phyloP scores from a whole-genome alignment of 2,113 vertebrate genomes.

The Pontoporia blainvillei region DNA sequence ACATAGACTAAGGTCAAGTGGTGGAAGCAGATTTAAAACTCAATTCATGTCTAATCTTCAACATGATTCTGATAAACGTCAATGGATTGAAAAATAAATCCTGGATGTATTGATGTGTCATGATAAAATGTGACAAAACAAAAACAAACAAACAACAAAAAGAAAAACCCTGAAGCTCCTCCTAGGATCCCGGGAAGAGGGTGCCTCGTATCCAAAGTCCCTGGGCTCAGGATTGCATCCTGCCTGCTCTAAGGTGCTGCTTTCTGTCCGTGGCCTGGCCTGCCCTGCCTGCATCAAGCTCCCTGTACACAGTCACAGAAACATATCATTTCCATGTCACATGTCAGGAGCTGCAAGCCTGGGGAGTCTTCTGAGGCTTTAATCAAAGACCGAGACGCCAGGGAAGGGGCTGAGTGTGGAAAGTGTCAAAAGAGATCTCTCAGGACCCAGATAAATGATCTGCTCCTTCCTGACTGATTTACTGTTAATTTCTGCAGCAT shows the following conservation, averaged over 20 bases:
- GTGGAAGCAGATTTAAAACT: neutral
- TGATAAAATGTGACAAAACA: neutral
- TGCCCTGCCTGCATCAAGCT: fast-evolving
- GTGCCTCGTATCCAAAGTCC: fast-evolving
- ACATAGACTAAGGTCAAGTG: neutral
- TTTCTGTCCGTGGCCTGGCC: fast-evolving
- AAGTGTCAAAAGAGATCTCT: neutral
- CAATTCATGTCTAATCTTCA: neutral
- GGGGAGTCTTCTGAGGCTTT: neutral
- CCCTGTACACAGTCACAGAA: fast-evolving
- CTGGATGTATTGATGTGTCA: neutral
- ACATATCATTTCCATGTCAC: neutral
- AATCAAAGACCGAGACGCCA: neutral
- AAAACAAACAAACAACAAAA: no score
- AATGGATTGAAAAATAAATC: neutral
- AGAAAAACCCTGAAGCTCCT: neutral
- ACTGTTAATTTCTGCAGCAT: constrained; percentile 20
- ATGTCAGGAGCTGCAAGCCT: fast-evolving
- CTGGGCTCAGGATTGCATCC: fast-evolving
- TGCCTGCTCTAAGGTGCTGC: fast-evolving
- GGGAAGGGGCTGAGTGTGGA: neutral
- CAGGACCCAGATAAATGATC: neutral
- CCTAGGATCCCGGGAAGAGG: neutral
- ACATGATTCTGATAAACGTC: neutral
- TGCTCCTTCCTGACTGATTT: neutral